phyloP scores from a whole-genome alignment of 2,888 invertebrate species.

The Cataglyphis altisquamis region DNA sequence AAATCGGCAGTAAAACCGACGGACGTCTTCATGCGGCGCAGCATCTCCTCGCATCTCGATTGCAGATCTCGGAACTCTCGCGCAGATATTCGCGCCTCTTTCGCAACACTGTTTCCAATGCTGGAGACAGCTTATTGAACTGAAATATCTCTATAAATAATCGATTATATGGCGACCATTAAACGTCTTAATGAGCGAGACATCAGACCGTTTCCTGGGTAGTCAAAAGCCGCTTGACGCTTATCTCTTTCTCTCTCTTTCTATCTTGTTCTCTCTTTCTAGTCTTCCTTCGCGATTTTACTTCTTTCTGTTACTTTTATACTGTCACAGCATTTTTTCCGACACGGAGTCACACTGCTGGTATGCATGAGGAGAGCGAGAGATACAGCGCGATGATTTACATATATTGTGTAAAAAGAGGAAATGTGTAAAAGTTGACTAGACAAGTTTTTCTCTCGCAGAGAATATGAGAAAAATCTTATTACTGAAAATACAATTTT shows the following conservation, averaged over 20 bases:
- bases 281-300: constrained; percentile 20
- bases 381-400: constrained; percentile 32
- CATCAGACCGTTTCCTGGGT: constrained; percentile 72
- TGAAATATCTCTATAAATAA: constrained; percentile 83
- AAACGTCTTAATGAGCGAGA: constrained; percentile 83
- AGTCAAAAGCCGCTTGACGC: constrained; percentile 69
- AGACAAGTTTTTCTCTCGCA: constrained; percentile 12
- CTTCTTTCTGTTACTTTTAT: constrained; percentile 20
- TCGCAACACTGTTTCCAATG: constrained; percentile 44
- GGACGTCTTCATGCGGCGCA: constrained; percentile 81
- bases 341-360: constrained; percentile 20
- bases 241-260: constrained; percentile 16
- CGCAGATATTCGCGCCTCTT: constrained; percentile 54
- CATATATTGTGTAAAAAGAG: constrained; percentile 46
- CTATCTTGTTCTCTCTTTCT: constrained; percentile 23
- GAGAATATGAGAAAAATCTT: constrained; percentile 6
- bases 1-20: constrained; percentile 81
- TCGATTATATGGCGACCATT: constrained; percentile 83
- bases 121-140: constrained; percentile 68
- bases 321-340: constrained; percentile 15
- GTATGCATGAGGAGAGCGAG: constrained; percentile 23
- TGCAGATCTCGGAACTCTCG: constrained; percentile 32
- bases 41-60: constrained; percentile 29
- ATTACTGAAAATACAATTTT: background rate
- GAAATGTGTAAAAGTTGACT: constrained; percentile 20